Base-by-base conservation (phyloP, 1,140 invertebrate genomes). In the Eurosta solidaginis region DNA sequence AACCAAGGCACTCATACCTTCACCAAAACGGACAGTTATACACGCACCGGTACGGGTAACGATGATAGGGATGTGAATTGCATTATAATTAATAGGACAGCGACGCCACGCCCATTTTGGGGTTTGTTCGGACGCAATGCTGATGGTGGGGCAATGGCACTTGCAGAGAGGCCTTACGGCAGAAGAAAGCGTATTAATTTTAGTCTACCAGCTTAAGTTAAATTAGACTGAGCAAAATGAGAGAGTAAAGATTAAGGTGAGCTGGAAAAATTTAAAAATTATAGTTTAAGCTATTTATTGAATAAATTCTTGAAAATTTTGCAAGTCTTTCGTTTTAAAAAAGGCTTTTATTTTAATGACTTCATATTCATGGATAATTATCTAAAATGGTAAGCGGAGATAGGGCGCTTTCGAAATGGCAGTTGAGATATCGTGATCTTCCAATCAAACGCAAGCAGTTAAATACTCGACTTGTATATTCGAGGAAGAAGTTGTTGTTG, bases 1-100 rank as follows among this genome's bases (percentile, higher is more conserved):
- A 20, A 63, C 20, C n/a, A 74, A 47, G 78, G 45, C 2, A 22
- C 6, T 1, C 40, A 79, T 47, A 76, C 29, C 12, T 78, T 27
- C 29, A 76, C 59, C 3, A 74, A 74, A 20, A 78, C 79, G 29
- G 40, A 63, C 20, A 78, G 76, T 78, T 82, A 59, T 6, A 78
- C 81, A 77, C 45, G 44, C 12, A 78, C 77, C 4, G 77, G 78
- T 29, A 73, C 79, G n/a, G 80, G 54, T 75, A 14, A 40, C 36
- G 74, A 86, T 74, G 82, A 83, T 50, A 80, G 20, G 10, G 42
- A 84, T 76, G 81, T 86, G 42, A 86, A 86, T 36, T 86, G 85
- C 82, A 86, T 86, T 27, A 83, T 85, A 77, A 86, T 86, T 74
- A 84, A 85, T 74, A 86, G 85, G 80, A 80, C 82, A 9, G 86